A percentile compares a stretch with the other conserved stretches of the same genome.
These are phyloP conservation scores for Andrena chrysosceles DNA, from an alignment of 2,888 invertebrate species.

Conservation along the genomic window DNA sequence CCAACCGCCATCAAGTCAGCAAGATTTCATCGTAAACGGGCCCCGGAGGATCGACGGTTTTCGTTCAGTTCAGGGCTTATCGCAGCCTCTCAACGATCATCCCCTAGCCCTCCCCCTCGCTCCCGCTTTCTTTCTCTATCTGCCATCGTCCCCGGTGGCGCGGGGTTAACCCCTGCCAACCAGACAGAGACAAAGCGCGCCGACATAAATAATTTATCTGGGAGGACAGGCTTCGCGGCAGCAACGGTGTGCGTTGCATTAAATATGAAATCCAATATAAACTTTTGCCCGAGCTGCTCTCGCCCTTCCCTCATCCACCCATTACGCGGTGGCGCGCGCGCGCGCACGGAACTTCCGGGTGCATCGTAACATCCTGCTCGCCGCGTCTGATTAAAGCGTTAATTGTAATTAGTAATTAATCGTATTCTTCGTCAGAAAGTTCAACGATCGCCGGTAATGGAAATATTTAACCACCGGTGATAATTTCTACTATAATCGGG, in stretches of 20 bases:
- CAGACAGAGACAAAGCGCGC: slow-evolving; percentile 64
- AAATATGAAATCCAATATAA: slow-evolving; percentile 83
- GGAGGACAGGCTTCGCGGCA: slow-evolving; percentile 41
- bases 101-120: slow-evolving; percentile 11
- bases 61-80: slow-evolving; percentile 60
- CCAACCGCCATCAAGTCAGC: slow-evolving; percentile 32
- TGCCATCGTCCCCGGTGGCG: not conserved
- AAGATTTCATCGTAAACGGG: slow-evolving; percentile 46
- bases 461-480: slow-evolving; percentile 35
- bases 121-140: not conserved
- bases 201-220: slow-evolving; percentile 80
- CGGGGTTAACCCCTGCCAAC: slow-evolving; percentile 26
- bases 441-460: not conserved
- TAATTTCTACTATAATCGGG: slow-evolving; percentile 29
- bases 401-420: slow-evolving; percentile 37
- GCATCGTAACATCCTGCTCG: slow-evolving; percentile 1
- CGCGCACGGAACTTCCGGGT: not conserved
- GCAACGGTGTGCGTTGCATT: slow-evolving; percentile 77
- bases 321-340: not conserved
- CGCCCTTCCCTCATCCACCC: slow-evolving; percentile 6
- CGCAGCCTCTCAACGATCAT: slow-evolving; percentile 61
- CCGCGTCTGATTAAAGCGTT: slow-evolving; percentile 5
- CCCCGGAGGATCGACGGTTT: slow-evolving; percentile 58
- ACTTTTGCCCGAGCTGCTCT: slow-evolving; percentile 72
- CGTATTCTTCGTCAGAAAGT: not conserved